Evolutionary conservation across 2,113 vertebrate species (phyloP), one percentile per base, ranked within the genome.

Genomic region (Cebidichthys violaceus): DNA sequence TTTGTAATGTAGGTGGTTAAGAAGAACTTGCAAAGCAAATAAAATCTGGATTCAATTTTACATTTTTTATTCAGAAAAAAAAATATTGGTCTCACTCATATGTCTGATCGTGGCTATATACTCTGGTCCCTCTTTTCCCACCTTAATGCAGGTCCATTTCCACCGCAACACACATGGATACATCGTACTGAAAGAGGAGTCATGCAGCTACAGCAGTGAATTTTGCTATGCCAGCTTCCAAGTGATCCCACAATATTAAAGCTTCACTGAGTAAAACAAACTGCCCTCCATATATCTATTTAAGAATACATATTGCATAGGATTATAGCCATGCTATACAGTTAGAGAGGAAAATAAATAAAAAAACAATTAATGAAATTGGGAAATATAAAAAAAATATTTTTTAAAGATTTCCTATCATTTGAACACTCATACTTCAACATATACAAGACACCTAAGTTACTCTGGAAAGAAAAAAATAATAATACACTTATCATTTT

Each of bases 311-410:
- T 95, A 95, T 98, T 99, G 98, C 98, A 99, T 99, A 99, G 98
- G 97, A 94, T 97, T 94, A 97, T 97, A 96, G 97, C 97, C 98
- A 99, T 99, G 98, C 98, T 95, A 94, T 96, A 95, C 94, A 95
- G 90, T 93, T 92, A 90, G 87, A 90, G 87, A 95, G 85, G 68
- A 92, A 93, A 87, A 84, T 73, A 76, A 91, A 91, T 91, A 89
- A 91, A 93, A 95, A 96, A 96, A 96, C 95, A 97, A 96, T 96
- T 71, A 94, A 96, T 96, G 96, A 86, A 95, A 92, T 93, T 78
- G 84, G 92, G 90, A 91, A 91, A 94, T 90, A 94, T 94, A 92
- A 94, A 95, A 94, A 93, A 93, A 90, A 91, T 82, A 78, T 93
- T 94, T 90, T 95, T 93, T 94, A 95, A 92, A 95, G 90, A 94